These are phyloP conservation scores for Danionella cerebrum DNA, from an alignment of 2,113 vertebrate species.

Conservation along the genomic window DNA sequence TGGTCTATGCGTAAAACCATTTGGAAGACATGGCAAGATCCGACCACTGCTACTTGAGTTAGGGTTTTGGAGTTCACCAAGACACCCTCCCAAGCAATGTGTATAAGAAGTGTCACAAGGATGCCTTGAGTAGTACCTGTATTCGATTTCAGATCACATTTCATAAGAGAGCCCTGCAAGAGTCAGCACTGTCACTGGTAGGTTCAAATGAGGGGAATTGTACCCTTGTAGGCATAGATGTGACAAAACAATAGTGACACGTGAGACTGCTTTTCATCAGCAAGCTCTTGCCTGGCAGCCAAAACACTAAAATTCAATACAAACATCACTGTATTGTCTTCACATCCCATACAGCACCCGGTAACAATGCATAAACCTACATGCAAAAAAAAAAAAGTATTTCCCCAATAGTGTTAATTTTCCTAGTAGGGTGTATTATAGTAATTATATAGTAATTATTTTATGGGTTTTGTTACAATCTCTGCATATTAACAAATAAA, in stretches of 20 bases:
- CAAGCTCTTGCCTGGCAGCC: not conserved
- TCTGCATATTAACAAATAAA: no score
- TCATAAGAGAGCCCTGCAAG: not conserved
- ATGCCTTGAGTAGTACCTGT: not conserved
- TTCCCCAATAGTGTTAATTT: no score
- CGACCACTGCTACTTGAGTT: not conserved
- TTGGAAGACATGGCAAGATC: conserved; percentile 7
- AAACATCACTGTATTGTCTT: not conserved
- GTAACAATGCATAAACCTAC: not conserved
- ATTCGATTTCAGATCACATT: not conserved
- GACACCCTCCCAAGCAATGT: not conserved
- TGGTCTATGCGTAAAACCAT: conserved; percentile 4
- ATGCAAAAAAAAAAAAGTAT: not conserved
- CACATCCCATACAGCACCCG: not conserved
- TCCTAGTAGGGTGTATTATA: no score
- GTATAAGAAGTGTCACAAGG: not conserved
- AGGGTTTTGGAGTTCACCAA: not conserved
- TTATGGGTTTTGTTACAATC: no score
- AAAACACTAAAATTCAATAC: not conserved
- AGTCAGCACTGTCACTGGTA: not conserved
- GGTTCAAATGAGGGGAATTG: not conserved
- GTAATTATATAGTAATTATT: no score
- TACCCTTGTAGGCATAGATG: not conserved
- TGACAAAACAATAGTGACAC: conserved; percentile 1
- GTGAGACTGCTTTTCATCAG: conserved; percentile 1